Conservation (phyloP, 1,140 invertebrate species). For the Matsumurasca onukii region DNA sequence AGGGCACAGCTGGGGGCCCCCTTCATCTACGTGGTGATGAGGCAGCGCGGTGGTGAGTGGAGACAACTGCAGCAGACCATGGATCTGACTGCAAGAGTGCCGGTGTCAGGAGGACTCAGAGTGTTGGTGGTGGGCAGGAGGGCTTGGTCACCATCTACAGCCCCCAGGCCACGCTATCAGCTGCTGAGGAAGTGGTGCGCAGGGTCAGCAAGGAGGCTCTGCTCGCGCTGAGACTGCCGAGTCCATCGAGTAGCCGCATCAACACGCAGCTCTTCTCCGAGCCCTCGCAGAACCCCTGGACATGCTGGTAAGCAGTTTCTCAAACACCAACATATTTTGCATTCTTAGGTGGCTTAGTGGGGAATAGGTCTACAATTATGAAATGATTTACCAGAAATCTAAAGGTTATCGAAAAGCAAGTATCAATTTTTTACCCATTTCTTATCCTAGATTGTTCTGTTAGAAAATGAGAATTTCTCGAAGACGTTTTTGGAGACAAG, state of each 20-base stretch:
- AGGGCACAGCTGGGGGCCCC: slow-evolving; percentile 49
- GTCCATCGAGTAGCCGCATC: not conserved
- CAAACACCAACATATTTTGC: too few relatives aligned
- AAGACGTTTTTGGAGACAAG: not conserved
- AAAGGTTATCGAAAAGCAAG: too few relatives aligned
- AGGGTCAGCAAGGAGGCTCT: slow-evolving; percentile 13
- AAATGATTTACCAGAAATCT: too few relatives aligned
- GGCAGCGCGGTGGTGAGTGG: slow-evolving; percentile 45
- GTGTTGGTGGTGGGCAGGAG: slow-evolving; percentile 63
- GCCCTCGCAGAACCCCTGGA: slow-evolving; percentile 15
- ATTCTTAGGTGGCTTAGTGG: too few relatives aligned
- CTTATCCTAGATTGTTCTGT: too few relatives aligned
- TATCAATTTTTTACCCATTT: too few relatives aligned
- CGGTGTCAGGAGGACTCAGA: slow-evolving; percentile 58
- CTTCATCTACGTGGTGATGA: slow-evolving; percentile 68
- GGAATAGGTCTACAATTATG: too few relatives aligned
- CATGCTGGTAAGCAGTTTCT: slow-evolving; percentile 8
- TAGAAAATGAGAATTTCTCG: not conserved
- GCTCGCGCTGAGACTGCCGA: not conserved
- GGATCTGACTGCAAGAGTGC: slow-evolving; percentile 58
- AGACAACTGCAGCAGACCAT: slow-evolving; percentile 59
- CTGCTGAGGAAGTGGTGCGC: slow-evolving; percentile 25
- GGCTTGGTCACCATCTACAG: slow-evolving; percentile 67
- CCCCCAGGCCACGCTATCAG: slow-evolving; percentile 44
- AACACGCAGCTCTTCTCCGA: slow-evolving; percentile 16